Evolutionary conservation across 2,113 vertebrate genomes (phyloP).

Genomic region (Gasterosteus aculeatus): DNA sequence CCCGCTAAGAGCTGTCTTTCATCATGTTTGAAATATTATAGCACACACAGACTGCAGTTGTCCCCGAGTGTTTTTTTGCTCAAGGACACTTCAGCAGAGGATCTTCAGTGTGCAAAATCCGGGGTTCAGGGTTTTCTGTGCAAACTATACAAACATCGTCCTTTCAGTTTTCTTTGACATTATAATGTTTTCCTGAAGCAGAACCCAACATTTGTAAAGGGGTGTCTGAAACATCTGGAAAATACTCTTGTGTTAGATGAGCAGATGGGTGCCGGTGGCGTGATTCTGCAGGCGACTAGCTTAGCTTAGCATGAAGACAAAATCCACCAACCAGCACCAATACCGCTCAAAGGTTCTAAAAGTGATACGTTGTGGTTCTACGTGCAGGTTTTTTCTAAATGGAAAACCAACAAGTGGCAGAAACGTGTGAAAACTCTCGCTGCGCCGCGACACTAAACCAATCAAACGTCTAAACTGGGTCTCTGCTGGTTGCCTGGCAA

Average conservation of each 20-base stretch:
- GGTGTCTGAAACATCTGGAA: background rate
- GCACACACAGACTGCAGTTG: background rate
- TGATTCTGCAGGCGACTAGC: too few species aligned
- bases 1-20: slow-evolving; percentile 46
- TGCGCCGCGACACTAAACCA: too few species aligned
- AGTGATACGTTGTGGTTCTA: background rate
- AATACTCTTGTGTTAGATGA: background rate
- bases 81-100: slow-evolving; percentile 19
- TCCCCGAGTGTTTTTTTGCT: slow-evolving; percentile 13
- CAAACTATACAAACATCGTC: background rate
- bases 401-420: too few species aligned
- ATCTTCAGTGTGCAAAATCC: background rate
- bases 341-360: background rate
- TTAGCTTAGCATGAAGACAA: background rate
- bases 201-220: background rate
- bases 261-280: background rate
- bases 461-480: too few species aligned
- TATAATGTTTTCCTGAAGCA: background rate
- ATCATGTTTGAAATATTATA: slow-evolving; percentile 37
- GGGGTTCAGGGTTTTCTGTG: background rate
- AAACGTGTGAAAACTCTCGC: background rate
- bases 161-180: background rate
- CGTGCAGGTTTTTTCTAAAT: background rate
- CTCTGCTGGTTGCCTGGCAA: background rate
- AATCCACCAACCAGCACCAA: background rate